Conservation (phyloP, 2,113 vertebrate species). For the Gobius niger region DNA sequence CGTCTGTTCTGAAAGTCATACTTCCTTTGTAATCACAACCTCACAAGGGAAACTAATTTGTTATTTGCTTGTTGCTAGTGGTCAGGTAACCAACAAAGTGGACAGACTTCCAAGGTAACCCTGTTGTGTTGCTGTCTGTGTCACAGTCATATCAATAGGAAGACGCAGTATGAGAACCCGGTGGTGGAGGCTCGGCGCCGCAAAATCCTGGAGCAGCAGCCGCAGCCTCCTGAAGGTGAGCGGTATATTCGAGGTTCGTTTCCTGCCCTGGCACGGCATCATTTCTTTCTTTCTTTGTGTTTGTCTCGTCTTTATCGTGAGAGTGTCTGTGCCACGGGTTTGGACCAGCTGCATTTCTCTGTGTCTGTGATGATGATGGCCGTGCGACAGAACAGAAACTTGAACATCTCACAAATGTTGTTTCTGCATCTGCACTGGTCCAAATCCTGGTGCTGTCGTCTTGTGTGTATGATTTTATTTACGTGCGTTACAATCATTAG, state of each 20-base stretch:
- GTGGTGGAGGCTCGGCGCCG: slow-evolving; percentile 89
- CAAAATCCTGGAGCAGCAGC: slow-evolving; percentile 83
- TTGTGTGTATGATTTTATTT: slow-evolving; percentile 54
- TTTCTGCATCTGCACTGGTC: slow-evolving; percentile 42
- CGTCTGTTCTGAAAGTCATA: background rate
- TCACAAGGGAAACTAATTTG: background rate
- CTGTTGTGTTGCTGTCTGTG: background rate
- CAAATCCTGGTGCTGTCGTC: slow-evolving; percentile 45
- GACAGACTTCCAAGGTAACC: background rate
- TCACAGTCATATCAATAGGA: slow-evolving; percentile 95
- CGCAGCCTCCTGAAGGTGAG: slow-evolving; percentile 92
- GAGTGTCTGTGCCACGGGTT: slow-evolving; percentile 38
- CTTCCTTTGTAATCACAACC: background rate
- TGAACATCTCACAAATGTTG: background rate
- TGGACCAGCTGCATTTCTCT: slow-evolving; percentile 37
- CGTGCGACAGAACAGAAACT: background rate
- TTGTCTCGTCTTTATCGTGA: slow-evolving; percentile 57
- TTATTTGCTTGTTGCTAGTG: background rate
- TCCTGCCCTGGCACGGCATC: slow-evolving; percentile 72
- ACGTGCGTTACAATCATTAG: slow-evolving; percentile 51
- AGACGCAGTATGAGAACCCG: slow-evolving; percentile 98
- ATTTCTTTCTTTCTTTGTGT: slow-evolving; percentile 76
- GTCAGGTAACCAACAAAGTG: slow-evolving; percentile 2
- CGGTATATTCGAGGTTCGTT: slow-evolving; percentile 82
- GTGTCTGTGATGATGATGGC: background rate